A percentile compares a stretch with the other conserved stretches of the same genome.
These are phyloP conservation scores for Lucilia cuprina DNA, from an alignment of 1,140 invertebrate species.

Conservation along the genomic window DNA sequence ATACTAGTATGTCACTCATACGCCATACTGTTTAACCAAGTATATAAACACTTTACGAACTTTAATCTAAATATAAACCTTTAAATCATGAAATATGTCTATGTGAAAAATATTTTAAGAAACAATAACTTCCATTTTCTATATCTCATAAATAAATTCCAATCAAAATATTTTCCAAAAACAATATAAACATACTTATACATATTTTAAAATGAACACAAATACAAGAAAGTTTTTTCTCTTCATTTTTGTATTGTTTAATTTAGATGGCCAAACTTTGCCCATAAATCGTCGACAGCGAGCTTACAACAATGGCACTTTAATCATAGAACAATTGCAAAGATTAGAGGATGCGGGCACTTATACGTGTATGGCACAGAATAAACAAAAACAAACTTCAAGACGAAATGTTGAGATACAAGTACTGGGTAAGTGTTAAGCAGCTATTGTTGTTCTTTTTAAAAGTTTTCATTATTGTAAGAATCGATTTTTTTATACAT, in stretches of 20 bases:
- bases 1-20: too few relatives aligned
- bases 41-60: too few relatives aligned
- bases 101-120: too few relatives aligned
- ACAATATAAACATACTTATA: too few relatives aligned
- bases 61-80: too few relatives aligned
- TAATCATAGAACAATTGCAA: conserved; percentile 83
- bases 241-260: background rate
- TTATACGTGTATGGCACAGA: conserved; percentile 89
- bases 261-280: conserved; percentile 76
- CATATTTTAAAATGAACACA: too few relatives aligned
- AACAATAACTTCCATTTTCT: too few relatives aligned
- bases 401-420: conserved; percentile 84
- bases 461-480: background rate
- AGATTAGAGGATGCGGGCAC: conserved; percentile 80
- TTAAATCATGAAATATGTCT: too few relatives aligned
- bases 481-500: background rate
- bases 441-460: background rate
- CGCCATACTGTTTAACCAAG: too few relatives aligned
- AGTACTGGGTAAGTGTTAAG: conserved; percentile 73
- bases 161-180: too few relatives aligned
- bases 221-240: background rate
- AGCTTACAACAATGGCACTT: conserved; percentile 85
- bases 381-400: conserved; percentile 80
- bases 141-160: too few relatives aligned
- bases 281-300: conserved; percentile 87